Base-by-base conservation (phyloP, 2,888 invertebrate genomes). In the Subacronicta megacephala region DNA sequence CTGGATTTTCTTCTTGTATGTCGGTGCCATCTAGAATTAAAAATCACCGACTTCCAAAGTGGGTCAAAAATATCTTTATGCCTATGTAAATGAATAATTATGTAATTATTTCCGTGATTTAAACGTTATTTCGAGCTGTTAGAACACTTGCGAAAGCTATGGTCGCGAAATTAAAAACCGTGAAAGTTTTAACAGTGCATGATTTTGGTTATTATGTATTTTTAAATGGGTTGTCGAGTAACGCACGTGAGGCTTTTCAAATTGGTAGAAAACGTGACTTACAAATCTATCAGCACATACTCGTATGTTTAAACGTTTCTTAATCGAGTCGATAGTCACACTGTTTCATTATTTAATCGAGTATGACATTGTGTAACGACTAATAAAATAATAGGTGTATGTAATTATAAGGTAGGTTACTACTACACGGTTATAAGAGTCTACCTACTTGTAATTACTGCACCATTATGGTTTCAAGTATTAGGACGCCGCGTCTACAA, bases 211-310 rank as follows among this genome's bases (percentile, higher is more conserved):
- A 7, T 10, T 23, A 7, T 23, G 1, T 23, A 9, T 23, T n/a
- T n/a, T n/a, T n/a, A n/a, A n/a, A 7, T 23, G 1, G 9, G 9
- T 7, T 23, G 2, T 9, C 23, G 9, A 9, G 23, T 7, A 9
- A 23, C 9, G 9, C 23, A 23, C 23, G 29, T 12, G 10, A 12
- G 10, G 2, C 12, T 12, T 10, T 26, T n/a, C n/a, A n/a, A n/a
- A n/a, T n/a, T n/a, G 2, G 10, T 26, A 55, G 29, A 18, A 57
- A 57, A 36, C 40, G 43, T 58, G 66, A 36, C 40, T 64, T 64
- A 26, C 9, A 29, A 29, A 31, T 18, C n/a, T 15, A 3, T 9
- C 9, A 16, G 42, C 7, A 31, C n/a, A 31, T 26, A 26, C 9
- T 23, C 1, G 23, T 23, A 23, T 23, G 9, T 23, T 10, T 26